Conservation (phyloP, 2,888 invertebrate species). For the Nomada ruficornis region DNA sequence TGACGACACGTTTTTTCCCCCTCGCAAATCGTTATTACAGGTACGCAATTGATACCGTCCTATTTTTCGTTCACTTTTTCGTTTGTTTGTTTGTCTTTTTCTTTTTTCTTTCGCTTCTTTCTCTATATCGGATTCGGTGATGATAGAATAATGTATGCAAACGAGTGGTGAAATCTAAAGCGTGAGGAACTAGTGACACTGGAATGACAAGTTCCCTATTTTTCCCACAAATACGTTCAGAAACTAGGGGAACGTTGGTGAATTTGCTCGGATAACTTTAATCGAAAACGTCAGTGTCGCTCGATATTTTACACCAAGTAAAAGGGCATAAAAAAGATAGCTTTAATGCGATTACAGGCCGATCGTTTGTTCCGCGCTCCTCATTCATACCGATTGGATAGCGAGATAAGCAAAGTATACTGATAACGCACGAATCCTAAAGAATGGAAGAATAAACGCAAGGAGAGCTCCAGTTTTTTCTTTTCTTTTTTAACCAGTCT, state of each 20-base stretch:
- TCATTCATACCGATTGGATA: constrained; percentile 9
- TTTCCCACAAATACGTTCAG: constrained; percentile 68
- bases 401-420: neutral
- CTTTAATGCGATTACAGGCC: constrained; percentile 39
- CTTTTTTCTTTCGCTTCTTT: too few species aligned
- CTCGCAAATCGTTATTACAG: constrained; percentile 30
- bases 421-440: constrained; percentile 12
- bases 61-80: too few species aligned
- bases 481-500: constrained; percentile 61
- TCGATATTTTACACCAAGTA: constrained; percentile 5
- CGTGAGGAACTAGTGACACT: constrained; percentile 37
- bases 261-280: neutral
- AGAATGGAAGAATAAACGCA: constrained; percentile 57
- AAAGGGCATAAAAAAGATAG: constrained; percentile 19
- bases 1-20: constrained; percentile 30
- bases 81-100: too few species aligned
- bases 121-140: neutral
- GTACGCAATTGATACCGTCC: too few species aligned
- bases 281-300: constrained; percentile 13
- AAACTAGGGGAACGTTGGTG: constrained; percentile 12
- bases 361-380: constrained; percentile 18
- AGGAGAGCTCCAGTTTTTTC: neutral
- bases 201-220: constrained; percentile 53
- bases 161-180: neutral
- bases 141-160: neutral